A percentile compares a stretch with the other conserved stretches of the same genome.
phyloP scores from a whole-genome alignment of 2,888 invertebrate genomes.

The Trichopria drosophilae region DNA sequence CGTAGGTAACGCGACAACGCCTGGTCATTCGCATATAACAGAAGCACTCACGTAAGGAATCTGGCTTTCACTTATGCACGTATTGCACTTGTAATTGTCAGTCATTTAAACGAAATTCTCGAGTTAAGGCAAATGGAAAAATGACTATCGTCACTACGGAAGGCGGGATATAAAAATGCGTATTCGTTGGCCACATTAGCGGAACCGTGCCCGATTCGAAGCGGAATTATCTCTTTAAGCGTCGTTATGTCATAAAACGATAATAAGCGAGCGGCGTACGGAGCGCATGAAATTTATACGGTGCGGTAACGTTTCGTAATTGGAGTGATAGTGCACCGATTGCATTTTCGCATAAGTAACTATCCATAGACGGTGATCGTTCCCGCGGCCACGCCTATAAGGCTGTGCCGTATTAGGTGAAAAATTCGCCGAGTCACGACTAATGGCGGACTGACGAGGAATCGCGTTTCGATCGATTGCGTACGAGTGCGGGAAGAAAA shows the following conservation, averaged over 20 bases:
- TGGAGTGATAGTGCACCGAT: constrained; percentile 47
- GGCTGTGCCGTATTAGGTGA: constrained; percentile 49
- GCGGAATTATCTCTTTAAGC: too few relatives aligned
- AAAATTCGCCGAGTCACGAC: constrained; percentile 40
- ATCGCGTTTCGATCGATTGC: constrained; percentile 25
- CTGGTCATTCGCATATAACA: too few relatives aligned
- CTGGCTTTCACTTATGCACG: too few relatives aligned
- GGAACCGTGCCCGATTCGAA: too few relatives aligned
- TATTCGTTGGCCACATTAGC: too few relatives aligned
- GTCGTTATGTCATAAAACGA: constrained; percentile 47
- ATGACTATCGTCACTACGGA: too few relatives aligned
- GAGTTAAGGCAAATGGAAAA: too few relatives aligned
- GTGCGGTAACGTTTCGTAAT: constrained; percentile 54
- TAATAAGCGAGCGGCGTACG: constrained; percentile 36
- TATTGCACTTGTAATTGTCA: too few relatives aligned
- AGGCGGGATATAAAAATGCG: too few relatives aligned
- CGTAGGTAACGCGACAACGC: too few relatives aligned
- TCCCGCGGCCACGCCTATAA: constrained; percentile 38
- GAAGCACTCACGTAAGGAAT: too few relatives aligned
- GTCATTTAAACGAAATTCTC: too few relatives aligned
- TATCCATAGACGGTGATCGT: constrained; percentile 28
- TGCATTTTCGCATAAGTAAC: constrained; percentile 47
- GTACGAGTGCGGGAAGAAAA: constrained; percentile 33
- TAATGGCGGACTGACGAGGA: constrained; percentile 37
- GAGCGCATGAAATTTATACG: constrained; percentile 38